A percentile compares a stretch with the other conserved stretches of the same genome.
Evolutionary conservation across 1,140 invertebrate genomes (phyloP).

Genomic region (Leptoteleia sp.): DNA sequence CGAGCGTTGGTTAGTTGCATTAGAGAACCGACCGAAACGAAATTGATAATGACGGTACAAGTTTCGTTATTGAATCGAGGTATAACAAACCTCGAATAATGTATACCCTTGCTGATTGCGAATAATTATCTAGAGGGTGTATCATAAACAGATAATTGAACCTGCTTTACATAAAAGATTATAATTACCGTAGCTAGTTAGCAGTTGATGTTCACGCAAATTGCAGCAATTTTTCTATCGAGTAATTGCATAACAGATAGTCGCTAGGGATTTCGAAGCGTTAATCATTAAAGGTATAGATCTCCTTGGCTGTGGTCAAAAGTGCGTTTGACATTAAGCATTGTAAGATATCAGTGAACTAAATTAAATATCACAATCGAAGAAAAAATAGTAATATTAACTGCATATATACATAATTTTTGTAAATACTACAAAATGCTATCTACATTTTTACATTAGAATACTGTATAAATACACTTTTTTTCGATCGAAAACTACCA

Average conservation of each 20-base stretch:
- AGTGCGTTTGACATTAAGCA: too few relatives aligned
- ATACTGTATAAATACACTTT: too few relatives aligned
- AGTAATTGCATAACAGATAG: slow-evolving; percentile 48
- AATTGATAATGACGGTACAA: slow-evolving; percentile 23
- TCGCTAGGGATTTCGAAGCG: slow-evolving; percentile 14
- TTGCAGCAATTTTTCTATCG: slow-evolving; percentile 29
- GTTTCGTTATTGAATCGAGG: slow-evolving; percentile 33
- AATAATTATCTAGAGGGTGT: slow-evolving; percentile 28
- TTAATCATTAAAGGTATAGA: slow-evolving; percentile 22
- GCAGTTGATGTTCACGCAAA: slow-evolving; percentile 20
- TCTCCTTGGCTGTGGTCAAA: too few relatives aligned
- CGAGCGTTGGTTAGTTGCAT: too few relatives aligned
- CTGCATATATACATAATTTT: too few relatives aligned
- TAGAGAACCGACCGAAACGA: not conserved
- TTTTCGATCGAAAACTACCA: too few relatives aligned
- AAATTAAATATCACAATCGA: not conserved
- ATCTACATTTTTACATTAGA: too few relatives aligned
- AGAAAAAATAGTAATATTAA: too few relatives aligned
- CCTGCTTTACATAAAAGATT: slow-evolving; percentile 41
- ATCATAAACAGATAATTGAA: slow-evolving; percentile 42
- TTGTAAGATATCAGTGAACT: too few relatives aligned
- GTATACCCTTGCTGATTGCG: slow-evolving; percentile 30
- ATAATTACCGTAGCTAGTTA: slow-evolving; percentile 44
- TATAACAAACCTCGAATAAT: slow-evolving; percentile 38
- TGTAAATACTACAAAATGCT: too few relatives aligned